Evolutionary conservation across 2,888 invertebrate genomes (phyloP), one percentile per base, ranked within the genome.

Genomic region (Epicampocera succincta): DNA sequence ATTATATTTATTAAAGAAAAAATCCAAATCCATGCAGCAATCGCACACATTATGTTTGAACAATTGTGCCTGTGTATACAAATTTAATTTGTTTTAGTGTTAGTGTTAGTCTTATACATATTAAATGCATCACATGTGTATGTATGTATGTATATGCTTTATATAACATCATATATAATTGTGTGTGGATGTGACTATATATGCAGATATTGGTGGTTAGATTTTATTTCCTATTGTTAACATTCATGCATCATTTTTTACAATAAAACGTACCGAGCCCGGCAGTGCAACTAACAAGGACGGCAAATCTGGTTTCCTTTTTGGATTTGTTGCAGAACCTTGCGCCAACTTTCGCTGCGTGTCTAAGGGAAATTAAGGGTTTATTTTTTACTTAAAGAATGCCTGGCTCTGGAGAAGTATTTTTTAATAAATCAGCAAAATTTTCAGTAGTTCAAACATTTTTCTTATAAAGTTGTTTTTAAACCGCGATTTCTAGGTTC

Each of bases 171-270:
- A 33, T 33, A 33, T 33, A 33, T 33, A 33, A 9, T 5, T 60
- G 11, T 50, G 13, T 58, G n/a, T 17, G 21, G 60, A 9, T 33
- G 8, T 9, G 6, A 33, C 6, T 72, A 52, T 68, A 13, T 40
- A 42, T 65, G 46, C 40, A 38, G 19, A 60, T 44, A 74, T 74
- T 69, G 63, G 63, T 65, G 74, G 80, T 69, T 74, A 69, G 79
- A 69, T 79, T 74, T 74, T 63, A 74, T 74, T 80, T 72, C 12
- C 52, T 72, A 60, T 71, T 71, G 71, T 71, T 60, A 48, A 25
- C 21, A 56, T 52, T 56, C 56, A 50, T 71, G 25, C 48, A 56
- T 54, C 63, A 66, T 50, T 21, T 61, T 29, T 17, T 33, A 29
- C 1, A 0, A 1, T 8, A 33, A 33, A 48, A 17, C 17, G 17